A percentile compares a stretch with the other conserved stretches of the same genome.
phyloP scores from a whole-genome alignment of 2,888 invertebrate species.

The Thymelicus sylvestris region DNA sequence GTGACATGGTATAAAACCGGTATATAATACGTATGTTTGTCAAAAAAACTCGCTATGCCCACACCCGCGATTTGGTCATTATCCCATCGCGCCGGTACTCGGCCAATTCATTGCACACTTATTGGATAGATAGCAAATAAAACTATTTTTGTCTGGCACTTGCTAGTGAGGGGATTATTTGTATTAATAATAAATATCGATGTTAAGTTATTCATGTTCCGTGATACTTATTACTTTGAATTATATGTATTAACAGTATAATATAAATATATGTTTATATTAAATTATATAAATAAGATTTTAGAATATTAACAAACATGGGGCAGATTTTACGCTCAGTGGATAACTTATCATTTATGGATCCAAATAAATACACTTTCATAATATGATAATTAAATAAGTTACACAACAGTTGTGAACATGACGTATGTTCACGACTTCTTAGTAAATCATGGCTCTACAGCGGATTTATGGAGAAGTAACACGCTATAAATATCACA shows the following conservation, averaged over 20 bases:
- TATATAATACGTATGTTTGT: constrained; percentile 72
- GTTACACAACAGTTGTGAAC: not conserved
- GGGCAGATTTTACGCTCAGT: too few relatives aligned
- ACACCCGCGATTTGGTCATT: constrained; percentile 76
- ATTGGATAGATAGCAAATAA: constrained; percentile 77
- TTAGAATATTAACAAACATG: too few relatives aligned
- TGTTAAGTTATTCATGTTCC: not conserved
- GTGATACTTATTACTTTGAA: constrained; percentile 23
- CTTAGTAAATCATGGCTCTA: not conserved
- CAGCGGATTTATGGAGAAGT: too few relatives aligned
- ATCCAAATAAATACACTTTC: too few relatives aligned
- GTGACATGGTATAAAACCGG: constrained; percentile 76
- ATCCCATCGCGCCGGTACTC: constrained; percentile 76
- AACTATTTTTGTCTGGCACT: constrained; percentile 70
- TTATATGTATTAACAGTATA: too few relatives aligned
- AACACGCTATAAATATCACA: too few relatives aligned
- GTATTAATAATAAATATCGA: constrained; percentile 26
- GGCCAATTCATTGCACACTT: constrained; percentile 81
- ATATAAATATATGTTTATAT: too few relatives aligned
- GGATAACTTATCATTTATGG: too few relatives aligned
- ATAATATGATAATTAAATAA: too few relatives aligned
- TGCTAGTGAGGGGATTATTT: constrained; percentile 55
- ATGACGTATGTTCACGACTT: too few relatives aligned
- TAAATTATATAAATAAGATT: too few relatives aligned
- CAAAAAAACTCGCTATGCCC: constrained; percentile 72